These are phyloP conservation scores for Penaeus vannamei DNA, from an alignment of 1,140 invertebrate genomes.

Conservation along the genomic window DNA sequence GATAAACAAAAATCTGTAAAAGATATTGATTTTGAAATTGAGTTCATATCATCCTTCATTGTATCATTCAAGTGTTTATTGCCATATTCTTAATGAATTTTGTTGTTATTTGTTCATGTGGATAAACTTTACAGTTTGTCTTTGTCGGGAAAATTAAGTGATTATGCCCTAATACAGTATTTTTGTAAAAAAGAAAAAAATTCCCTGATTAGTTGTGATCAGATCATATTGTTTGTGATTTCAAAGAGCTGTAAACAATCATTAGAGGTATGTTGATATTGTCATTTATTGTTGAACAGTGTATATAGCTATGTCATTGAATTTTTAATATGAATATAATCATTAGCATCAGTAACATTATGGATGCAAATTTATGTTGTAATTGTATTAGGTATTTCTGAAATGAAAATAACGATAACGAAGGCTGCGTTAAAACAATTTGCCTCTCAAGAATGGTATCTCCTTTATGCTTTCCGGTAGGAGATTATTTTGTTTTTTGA, in stretches of 20 bases:
- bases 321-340: constrained; percentile 53
- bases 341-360: constrained; percentile 49
- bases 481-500: too few species aligned
- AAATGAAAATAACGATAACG: constrained; percentile 43
- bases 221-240: constrained; percentile 45
- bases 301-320: constrained; percentile 61
- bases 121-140: constrained; percentile 21
- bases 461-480: too few species aligned
- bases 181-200: constrained; percentile 25
- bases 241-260: constrained; percentile 57
- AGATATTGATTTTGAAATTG: constrained; percentile 24
- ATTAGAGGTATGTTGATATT: constrained; percentile 51
- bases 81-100: constrained; percentile 23
- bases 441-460: background rate
- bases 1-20: constrained; percentile 36
- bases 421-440: constrained; percentile 53
- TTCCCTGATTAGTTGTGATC: constrained; percentile 44
- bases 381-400: constrained; percentile 37
- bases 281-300: constrained; percentile 54
- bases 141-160: constrained; percentile 26
- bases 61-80: constrained; percentile 36
- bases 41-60: constrained; percentile 45
- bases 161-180: constrained; percentile 22
- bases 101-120: constrained; percentile 24
- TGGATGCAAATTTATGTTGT: constrained; percentile 60